phyloP scores from a whole-genome alignment of 23 tunicate species.

The Clavelina lepadiformis region DNA sequence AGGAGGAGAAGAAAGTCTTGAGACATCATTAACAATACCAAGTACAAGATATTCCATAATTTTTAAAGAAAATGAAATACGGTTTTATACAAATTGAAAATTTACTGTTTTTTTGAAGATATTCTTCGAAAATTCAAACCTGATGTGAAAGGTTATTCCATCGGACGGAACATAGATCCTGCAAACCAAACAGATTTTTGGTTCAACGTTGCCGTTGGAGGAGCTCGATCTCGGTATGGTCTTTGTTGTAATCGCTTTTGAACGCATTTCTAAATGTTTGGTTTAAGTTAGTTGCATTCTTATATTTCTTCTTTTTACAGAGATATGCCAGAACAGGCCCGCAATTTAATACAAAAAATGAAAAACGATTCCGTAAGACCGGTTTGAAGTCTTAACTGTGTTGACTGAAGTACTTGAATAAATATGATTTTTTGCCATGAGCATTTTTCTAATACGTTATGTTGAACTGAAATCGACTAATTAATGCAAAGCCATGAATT shows the following conservation, averaged over 20 bases:
- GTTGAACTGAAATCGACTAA: not conserved
- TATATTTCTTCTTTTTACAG: constrained; percentile 15
- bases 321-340: constrained; percentile 55
- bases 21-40: constrained; percentile 7
- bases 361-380: constrained; percentile 29
- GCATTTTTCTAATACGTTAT: not conserved
- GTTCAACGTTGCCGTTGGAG: constrained; percentile 85
- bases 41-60: not conserved
- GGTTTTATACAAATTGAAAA: too few species aligned
- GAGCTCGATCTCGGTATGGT: constrained; percentile 75
- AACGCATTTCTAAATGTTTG: not conserved
- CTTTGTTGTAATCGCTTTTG: too few species aligned
- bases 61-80: not conserved
- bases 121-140: constrained; percentile 74
- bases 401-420: not conserved
- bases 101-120: constrained; percentile 30
- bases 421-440: not conserved
- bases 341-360: constrained; percentile 30
- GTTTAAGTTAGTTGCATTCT: too few species aligned
- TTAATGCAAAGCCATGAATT: not conserved
- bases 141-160: constrained; percentile 62
- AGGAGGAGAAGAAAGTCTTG: constrained; percentile 60
- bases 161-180: constrained; percentile 10
- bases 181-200: too few species aligned
- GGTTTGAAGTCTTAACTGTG: too few species aligned